A percentile compares a stretch with the other conserved stretches of the same genome.
Conservation (phyloP, 2,888 invertebrate species). For the Apeira syringaria region DNA sequence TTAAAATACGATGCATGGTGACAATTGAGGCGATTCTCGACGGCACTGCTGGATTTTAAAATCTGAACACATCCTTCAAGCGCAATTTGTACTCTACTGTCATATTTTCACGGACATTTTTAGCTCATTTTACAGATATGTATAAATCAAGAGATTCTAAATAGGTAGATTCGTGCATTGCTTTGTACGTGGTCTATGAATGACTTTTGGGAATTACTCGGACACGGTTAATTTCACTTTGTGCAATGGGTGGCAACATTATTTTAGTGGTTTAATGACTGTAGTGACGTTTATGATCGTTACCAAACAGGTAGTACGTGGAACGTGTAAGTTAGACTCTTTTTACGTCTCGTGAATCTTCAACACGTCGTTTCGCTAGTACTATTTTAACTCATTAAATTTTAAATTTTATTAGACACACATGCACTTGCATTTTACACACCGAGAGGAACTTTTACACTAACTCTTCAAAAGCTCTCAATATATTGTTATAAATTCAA, state of each 20-base stretch:
- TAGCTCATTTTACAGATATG: conserved; percentile 4
- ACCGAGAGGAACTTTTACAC: too few species aligned
- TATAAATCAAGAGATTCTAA: conserved; percentile 46
- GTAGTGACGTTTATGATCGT: too few species aligned
- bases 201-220: conserved; percentile 59
- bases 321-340: too few species aligned
- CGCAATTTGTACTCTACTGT: conserved; percentile 26
- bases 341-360: too few species aligned
- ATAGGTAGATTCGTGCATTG: conserved; percentile 52
- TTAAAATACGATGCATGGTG: conserved; percentile 60
- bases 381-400: too few species aligned
- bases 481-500: too few species aligned
- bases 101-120: conserved; percentile 7
- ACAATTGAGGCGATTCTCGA: conserved; percentile 67
- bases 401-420: too few species aligned
- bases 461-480: too few species aligned
- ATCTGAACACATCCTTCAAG: conserved; percentile 23
- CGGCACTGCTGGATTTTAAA: conserved; percentile 53
- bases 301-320: too few species aligned
- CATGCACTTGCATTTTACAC: too few species aligned
- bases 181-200: conserved; percentile 67
- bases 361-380: too few species aligned
- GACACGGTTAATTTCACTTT: conserved; percentile 33
- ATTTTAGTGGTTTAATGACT: conserved; percentile 12
- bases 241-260: conserved; percentile 23